Conservation (phyloP, 2,888 invertebrate genomes). For the Zhuqinia jingwanae region DNA sequence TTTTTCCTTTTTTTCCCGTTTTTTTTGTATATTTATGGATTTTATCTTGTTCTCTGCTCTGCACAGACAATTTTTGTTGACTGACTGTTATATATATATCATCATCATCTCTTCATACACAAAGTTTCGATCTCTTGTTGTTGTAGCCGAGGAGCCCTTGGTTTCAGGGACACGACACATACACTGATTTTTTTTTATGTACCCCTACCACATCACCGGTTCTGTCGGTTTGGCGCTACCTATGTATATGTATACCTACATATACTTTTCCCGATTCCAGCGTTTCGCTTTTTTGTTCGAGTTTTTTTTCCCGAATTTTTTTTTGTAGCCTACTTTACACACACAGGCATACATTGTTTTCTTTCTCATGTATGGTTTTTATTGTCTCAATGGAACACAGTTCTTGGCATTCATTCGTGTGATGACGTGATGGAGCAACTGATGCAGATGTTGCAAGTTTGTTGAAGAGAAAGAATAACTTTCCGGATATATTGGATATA, state of each 20-base stretch:
- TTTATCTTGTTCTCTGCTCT: constrained; percentile 14
- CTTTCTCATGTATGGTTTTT: neutral
- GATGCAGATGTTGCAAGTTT: constrained; percentile 14
- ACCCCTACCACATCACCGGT: neutral
- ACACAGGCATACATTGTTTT: constrained; percentile 26
- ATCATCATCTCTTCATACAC: neutral
- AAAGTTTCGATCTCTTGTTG: neutral
- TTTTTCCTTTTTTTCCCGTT: no score
- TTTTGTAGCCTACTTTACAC: constrained; percentile 6
- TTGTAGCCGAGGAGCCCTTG: neutral
- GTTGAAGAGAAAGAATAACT: constrained; percentile 16
- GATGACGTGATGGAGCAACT: no score
- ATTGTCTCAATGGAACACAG: constrained; percentile 8
- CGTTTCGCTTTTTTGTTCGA: no score
- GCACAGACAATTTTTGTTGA: constrained; percentile 4
- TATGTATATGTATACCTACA: no score
- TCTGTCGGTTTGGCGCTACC: no score
- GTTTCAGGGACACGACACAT: neutral
- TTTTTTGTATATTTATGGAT: constrained; percentile 13
- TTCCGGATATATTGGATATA: no score
- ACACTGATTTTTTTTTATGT: neutral
- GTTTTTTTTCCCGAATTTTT: no score
- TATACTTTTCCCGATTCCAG: no score
- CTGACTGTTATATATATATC: no score
- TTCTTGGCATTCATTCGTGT: no score